Conservation (phyloP, 2,888 invertebrate species). For the Synergus itoensis region DNA sequence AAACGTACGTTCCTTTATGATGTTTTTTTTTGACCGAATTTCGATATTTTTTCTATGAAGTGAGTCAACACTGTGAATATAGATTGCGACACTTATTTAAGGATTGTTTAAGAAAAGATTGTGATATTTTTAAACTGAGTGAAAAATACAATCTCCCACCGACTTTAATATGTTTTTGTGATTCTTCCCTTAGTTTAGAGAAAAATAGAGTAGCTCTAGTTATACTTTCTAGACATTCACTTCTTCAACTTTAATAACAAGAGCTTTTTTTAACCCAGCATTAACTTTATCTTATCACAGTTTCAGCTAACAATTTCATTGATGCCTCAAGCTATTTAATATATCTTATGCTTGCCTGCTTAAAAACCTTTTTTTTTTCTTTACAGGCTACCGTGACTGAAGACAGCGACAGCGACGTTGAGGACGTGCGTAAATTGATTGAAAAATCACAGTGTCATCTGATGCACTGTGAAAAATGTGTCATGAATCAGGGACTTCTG, state of each 20-base stretch:
- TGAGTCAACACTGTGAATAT: slow-evolving; percentile 15
- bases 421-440: slow-evolving; percentile 83
- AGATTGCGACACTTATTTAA: slow-evolving; percentile 7
- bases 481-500: slow-evolving; percentile 72
- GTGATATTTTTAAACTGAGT: background rate
- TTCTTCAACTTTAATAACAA: background rate
- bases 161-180: slow-evolving; percentile 20
- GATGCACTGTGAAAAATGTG: slow-evolving; percentile 81
- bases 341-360: slow-evolving; percentile 19
- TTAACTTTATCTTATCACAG: background rate
- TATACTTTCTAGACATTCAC: background rate
- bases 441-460: slow-evolving; percentile 83
- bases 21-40: slow-evolving; percentile 62
- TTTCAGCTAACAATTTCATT: slow-evolving; percentile 13
- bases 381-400: slow-evolving; percentile 64
- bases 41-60: slow-evolving; percentile 62
- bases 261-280: background rate
- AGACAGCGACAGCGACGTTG: slow-evolving; percentile 84
- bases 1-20: slow-evolving; percentile 70
- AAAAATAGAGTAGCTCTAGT: background rate
- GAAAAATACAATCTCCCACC: slow-evolving; percentile 28
- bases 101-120: slow-evolving; percentile 44
- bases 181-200: slow-evolving; percentile 32
- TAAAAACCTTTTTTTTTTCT: slow-evolving; percentile 17
- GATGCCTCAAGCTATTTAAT: background rate